Evolutionary conservation across 2,888 invertebrate species (phyloP).

Genomic region (Idaea dimidiata): DNA sequence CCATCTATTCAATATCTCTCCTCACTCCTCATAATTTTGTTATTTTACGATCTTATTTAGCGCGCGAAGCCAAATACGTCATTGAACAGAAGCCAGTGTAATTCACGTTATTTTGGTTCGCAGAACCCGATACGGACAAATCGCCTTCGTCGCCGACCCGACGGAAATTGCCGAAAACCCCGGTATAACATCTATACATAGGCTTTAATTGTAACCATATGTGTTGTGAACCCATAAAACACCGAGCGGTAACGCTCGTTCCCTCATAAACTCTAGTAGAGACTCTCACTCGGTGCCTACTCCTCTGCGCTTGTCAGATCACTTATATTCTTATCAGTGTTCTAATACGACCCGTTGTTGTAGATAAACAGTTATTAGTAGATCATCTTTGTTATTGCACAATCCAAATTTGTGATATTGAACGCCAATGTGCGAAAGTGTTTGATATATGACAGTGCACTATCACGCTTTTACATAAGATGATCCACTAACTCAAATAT

Average conservation of each 20-base stretch:
- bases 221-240: slow-evolving; percentile 80
- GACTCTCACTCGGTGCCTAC: slow-evolving; percentile 78
- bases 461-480: slow-evolving; percentile 29
- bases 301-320: slow-evolving; percentile 70
- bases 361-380: slow-evolving; percentile 44
- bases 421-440: background rate
- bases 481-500: slow-evolving; percentile 47
- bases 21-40: slow-evolving; percentile 10
- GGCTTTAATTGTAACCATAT: slow-evolving; percentile 79
- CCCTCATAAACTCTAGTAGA: slow-evolving; percentile 71
- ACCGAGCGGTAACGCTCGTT: slow-evolving; percentile 59
- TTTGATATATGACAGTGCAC: slow-evolving; percentile 11
- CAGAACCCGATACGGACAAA: slow-evolving; percentile 93
- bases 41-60: slow-evolving; percentile 3
- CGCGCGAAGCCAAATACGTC: background rate
- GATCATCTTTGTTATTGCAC: slow-evolving; percentile 41
- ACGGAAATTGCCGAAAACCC: slow-evolving; percentile 97
- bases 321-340: slow-evolving; percentile 50
- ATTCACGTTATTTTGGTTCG: slow-evolving; percentile 66
- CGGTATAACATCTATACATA: slow-evolving; percentile 91
- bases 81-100: slow-evolving; percentile 38
- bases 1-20: background rate
- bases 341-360: slow-evolving; percentile 47
- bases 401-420: slow-evolving; percentile 14
- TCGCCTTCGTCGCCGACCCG: slow-evolving; percentile 93